Base-by-base conservation (phyloP, 2,797 vertebrate genomes). In the Galagoides demidoff region DNA sequence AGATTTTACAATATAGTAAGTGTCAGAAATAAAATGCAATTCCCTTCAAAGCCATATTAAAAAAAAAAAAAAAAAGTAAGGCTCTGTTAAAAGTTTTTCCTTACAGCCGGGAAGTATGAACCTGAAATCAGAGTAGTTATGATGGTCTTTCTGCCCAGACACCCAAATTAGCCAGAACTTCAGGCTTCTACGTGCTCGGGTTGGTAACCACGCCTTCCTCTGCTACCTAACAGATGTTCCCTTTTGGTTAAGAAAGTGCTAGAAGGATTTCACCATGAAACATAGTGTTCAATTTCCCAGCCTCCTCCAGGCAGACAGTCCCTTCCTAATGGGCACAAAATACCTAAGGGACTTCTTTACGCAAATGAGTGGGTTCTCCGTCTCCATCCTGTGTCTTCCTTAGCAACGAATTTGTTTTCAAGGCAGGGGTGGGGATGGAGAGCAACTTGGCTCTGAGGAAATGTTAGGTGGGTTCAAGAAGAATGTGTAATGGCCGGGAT, bases 11-110 rank as follows among this genome's bases (percentile, higher is more conserved):
- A 94, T 95, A 68, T 49, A 95, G 61, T 94, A 98, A 97, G 94
- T 95, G 98, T 97, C 98, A 98, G 94, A 96, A 98, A 96, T 97
- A 98, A 97, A 96, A 94, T 23, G 87, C 89, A 97, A 97, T 93
- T 98, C 96, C 93, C 96, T 95, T 97, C 92, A 77, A 95, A 88
- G 95, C 92, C 89, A 92, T 89, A 96, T 96, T 74, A 90, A 57
- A 85, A 39, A 77, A 90, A 57, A 85, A 39, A 77, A 90, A 57
- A 85, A 39, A 96, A 89, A 92, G 83, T 71, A 90, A 59, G 84
- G 78, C 94, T 97, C 85, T 96, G 86, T 95, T 92, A 92, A 96
- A 12, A 3, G 63, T 96, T 97, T 96, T 97, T 92, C 84, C 96
- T 97, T 82, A 95, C 90, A 94, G 39, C 85, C 96, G 97, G 96